These are phyloP conservation scores for Leuciscus waleckii DNA, from an alignment of 2,797 vertebrate species.

Conservation along the genomic window DNA sequence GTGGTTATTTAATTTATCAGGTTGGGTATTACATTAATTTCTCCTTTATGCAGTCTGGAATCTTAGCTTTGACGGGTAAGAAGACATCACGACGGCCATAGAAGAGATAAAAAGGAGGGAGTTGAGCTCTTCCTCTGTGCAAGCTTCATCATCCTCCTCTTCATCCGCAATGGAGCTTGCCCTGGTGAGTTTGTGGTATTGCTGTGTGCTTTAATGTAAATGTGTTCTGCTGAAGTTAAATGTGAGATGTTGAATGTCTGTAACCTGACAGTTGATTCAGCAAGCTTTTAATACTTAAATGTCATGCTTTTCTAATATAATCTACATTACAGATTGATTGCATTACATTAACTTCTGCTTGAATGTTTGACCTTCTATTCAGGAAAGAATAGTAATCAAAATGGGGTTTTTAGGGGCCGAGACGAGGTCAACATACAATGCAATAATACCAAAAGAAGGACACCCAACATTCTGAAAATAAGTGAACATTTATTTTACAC, in stretches of 20 bases:
- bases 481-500: no score
- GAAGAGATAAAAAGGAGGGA: constrained; percentile 48
- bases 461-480: no score
- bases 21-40: background rate
- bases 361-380: background rate
- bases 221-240: background rate
- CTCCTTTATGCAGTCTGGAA: background rate
- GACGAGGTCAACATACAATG: background rate
- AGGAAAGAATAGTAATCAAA: background rate
- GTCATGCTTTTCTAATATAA: background rate
- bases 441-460: background rate
- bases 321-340: background rate
- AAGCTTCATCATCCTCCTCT: constrained; percentile 62
- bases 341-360: background rate
- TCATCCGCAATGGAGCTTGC: constrained; percentile 75
- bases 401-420: background rate
- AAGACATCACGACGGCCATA: constrained; percentile 59
- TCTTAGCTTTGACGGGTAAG: constrained; percentile 14
- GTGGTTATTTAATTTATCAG: background rate
- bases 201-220: background rate
- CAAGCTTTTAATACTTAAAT: background rate
- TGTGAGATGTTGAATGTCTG: background rate
- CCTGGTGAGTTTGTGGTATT: constrained; percentile 69
- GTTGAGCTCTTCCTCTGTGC: constrained; percentile 47
- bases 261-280: background rate